phyloP scores from a whole-genome alignment of 2,113 vertebrate species.

The Ciconia maguari region DNA sequence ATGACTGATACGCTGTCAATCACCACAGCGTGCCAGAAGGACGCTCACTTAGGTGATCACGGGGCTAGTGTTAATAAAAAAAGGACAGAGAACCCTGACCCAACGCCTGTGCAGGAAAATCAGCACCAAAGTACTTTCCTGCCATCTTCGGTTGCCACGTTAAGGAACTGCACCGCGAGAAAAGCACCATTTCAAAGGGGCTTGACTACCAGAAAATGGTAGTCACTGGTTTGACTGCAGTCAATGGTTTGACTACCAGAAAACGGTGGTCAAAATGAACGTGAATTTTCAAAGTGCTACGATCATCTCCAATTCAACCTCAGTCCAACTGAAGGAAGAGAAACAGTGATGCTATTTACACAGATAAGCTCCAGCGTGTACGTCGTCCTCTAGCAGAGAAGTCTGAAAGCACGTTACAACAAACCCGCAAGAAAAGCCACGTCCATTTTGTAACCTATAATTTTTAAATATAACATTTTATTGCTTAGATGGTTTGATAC shows the following conservation, averaged over 20 bases:
- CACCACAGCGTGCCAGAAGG: not conserved
- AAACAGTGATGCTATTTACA: not conserved
- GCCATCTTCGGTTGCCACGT: rapidly evolving
- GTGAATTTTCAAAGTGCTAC: not conserved
- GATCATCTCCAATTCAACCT: not conserved
- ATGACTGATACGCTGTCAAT: rapidly evolving
- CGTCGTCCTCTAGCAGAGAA: not conserved
- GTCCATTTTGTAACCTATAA: constrained; percentile 13
- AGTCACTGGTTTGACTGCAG: not conserved
- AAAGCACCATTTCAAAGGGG: not conserved
- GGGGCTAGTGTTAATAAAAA: not conserved
- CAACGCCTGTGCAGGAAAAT: not conserved
- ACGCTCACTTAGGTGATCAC: rapidly evolving
- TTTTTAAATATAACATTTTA: constrained; percentile 94
- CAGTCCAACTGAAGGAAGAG: not conserved
- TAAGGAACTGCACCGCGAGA: rapidly evolving
- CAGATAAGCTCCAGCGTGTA: not conserved
- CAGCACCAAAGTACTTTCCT: not conserved
- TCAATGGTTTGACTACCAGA: too few relatives aligned
- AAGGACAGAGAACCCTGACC: not conserved
- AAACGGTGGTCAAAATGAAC: not conserved
- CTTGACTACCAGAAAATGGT: not conserved
- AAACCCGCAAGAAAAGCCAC: constrained; percentile 41
- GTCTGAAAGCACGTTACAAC: not conserved
- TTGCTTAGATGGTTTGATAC: constrained; percentile 96